Evolutionary conservation across 2,113 vertebrate species (phyloP), one percentile per base, ranked within the genome.

Genomic region (Rhinogobius similis): DNA sequence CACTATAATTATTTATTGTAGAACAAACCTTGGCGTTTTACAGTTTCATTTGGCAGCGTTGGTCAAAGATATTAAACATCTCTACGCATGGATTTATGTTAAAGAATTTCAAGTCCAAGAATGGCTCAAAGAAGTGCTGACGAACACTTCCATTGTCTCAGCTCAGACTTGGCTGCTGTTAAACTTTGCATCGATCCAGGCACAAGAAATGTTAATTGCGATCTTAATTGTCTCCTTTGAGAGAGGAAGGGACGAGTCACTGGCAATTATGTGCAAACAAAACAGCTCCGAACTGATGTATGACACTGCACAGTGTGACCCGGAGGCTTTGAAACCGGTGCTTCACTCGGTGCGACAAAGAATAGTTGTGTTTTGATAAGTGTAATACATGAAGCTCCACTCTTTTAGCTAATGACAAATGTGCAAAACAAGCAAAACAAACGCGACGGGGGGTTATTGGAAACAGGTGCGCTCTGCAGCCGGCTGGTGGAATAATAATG

Each of bases 231-330:
- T 66, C 36, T 68, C 59, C 59, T 29, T 20, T 20, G 6, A 18
- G 16, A 56, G n/a, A 36, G 23, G 27, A 62, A 41, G 23, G 26
- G 26, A 52, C 10, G 1, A 4, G 18, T 61, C 2, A 12, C 32
- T 13, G 48, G 65, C 48, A 58, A 74, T 71, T 71, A 23, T 12
- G 55, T 21, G n/a, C 52, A 32, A 44, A 23, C 21, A 56, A 46
- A 61, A 61, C 20, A 20, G 20, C 58, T 36, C 27, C 29, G 8
- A 3, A 18, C 26, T 20, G 24, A 58, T 32, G 55, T 21, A 38
- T 38, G 58, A 36, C 58, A 1, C 27, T 29, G 56, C 56, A 10
- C 3, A 21, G 58, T 36, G 10, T 12, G 58, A 18, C 29, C 29
- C 10, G 18, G 29, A 10, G 16, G n/a, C 29, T 32, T 20, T 32